These are phyloP conservation scores for Scelioninae gen. 2 DNA, from an alignment of 2,888 invertebrate genomes.

Conservation along the genomic window DNA sequence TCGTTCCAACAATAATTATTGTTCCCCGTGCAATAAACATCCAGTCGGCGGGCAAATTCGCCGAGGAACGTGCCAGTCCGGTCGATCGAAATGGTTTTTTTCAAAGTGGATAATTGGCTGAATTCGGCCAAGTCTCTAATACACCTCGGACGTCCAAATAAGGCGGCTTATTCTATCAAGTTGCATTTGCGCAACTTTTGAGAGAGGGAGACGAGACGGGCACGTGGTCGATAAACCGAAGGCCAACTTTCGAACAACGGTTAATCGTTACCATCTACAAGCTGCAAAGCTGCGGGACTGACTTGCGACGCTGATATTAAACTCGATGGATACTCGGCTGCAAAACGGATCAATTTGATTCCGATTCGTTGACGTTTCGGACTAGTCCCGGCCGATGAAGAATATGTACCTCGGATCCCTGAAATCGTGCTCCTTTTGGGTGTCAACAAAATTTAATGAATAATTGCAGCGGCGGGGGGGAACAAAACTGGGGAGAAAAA, in stretches of 20 bases:
- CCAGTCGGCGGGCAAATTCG: slow-evolving; percentile 11
- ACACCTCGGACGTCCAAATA: slow-evolving; percentile 33
- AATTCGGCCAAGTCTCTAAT: slow-evolving; percentile 41
- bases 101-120: slow-evolving; percentile 23
- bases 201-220: slow-evolving; percentile 51
- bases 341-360: slow-evolving; percentile 42
- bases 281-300: slow-evolving; percentile 32
- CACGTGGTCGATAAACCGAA: slow-evolving; percentile 54
- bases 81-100: slow-evolving; percentile 21
- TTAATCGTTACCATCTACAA: slow-evolving; percentile 42
- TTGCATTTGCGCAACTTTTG: slow-evolving; percentile 31
- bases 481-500: no score
- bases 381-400: no score
- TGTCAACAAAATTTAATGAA: no score
- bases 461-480: no score
- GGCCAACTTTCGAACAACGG: slow-evolving; percentile 54
- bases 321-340: slow-evolving; percentile 23
- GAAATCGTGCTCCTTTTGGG: no score
- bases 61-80: slow-evolving; percentile 4
- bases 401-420: no score
- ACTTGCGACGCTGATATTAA: slow-evolving; percentile 28
- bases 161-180: slow-evolving; percentile 45
- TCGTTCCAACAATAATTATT: slow-evolving; percentile 4
- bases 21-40: slow-evolving; percentile 11
- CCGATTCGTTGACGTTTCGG: slow-evolving; percentile 29